Conservation (phyloP, 2,113 vertebrate species). For the Hemiprocne comata region DNA sequence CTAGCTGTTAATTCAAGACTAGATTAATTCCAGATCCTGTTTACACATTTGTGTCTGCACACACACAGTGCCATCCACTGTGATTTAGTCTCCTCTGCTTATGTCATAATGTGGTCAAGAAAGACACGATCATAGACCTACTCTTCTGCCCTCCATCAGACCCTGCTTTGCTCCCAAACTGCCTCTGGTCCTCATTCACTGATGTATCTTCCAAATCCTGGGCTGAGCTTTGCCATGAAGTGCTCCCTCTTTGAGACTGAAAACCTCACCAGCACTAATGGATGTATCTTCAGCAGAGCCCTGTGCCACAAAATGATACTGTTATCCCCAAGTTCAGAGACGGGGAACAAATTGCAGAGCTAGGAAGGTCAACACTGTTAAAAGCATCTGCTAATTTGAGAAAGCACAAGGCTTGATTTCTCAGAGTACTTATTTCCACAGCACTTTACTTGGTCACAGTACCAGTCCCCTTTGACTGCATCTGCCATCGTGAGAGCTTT, state of each 20-base stretch:
- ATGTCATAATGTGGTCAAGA: not conserved
- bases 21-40: too few relatives aligned
- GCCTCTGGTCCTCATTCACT: not conserved
- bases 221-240: not conserved
- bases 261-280: not conserved
- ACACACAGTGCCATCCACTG: not conserved
- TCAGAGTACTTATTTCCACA: not conserved
- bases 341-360: not conserved
- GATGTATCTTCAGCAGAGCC: not conserved
- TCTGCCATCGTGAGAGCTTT: not conserved
- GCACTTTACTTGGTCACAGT: not conserved
- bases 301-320: not conserved
- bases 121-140: not conserved
- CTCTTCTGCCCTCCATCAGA: not conserved
- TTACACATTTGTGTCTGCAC: rapidly evolving
- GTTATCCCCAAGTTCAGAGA: not conserved
- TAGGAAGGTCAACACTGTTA: not conserved
- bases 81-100: not conserved
- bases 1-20: not conserved
- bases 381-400: slow-evolving; percentile 38
- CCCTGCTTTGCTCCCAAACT: not conserved
- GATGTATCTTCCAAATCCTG: not conserved
- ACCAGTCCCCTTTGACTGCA: not conserved
- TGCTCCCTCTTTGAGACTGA: not conserved
- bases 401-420: not conserved